Evolutionary conservation across 2,888 invertebrate species (phyloP), one percentile per base, ranked within the genome.

Genomic region (Abrostola tripartita): DNA sequence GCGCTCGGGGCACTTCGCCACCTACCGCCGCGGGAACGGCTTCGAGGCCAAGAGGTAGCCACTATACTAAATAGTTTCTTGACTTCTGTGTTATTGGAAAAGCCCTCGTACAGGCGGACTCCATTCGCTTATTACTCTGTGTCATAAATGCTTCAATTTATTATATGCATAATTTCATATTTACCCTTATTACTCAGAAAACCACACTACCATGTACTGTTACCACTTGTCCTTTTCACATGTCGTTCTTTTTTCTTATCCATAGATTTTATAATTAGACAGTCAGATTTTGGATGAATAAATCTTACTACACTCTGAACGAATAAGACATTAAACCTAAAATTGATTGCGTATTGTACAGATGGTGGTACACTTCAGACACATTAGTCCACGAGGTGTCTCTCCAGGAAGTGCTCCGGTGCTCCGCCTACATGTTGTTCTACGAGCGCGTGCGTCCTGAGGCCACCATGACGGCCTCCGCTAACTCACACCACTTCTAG

Each of bases 1-100:
- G 9, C 96, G 97, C 86, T 97, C 98, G 52, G 99, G 99, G 0
- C 99, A 99, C 95, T 99, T 99, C 95, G 97, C 99, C 68, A 98
- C 99, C 52, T 99, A 98, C 90, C 95, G 99, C 67, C 95, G 98
- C 12, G 98, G 97, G 71, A 95, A 95, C 88, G 95, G 95, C 42
- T 91, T 93, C 76, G 95, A 95, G 77, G 92, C 94, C 71, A 95
- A 95, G 85, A 87, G 95, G 87, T 95, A 76, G 41, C 41, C 1
- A 8, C 0, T 37, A 14, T 12, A 47, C 11, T 6, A 5, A 12
- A 10, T 44, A 11, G 12, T 9, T 50, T 8, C 7, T 8, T 12
- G 50, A n/a, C 42, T 24, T 24, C 4, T 1, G 24, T 24, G 24
- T 4, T 24, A 24, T 2, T 24, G 24, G 4, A 24, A 24, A 24